Percentiles rank a stretch among this genome's conserved stretches.
Conservation (phyloP, 2,113 vertebrate species). For the Myotis lucifugus region DNA sequence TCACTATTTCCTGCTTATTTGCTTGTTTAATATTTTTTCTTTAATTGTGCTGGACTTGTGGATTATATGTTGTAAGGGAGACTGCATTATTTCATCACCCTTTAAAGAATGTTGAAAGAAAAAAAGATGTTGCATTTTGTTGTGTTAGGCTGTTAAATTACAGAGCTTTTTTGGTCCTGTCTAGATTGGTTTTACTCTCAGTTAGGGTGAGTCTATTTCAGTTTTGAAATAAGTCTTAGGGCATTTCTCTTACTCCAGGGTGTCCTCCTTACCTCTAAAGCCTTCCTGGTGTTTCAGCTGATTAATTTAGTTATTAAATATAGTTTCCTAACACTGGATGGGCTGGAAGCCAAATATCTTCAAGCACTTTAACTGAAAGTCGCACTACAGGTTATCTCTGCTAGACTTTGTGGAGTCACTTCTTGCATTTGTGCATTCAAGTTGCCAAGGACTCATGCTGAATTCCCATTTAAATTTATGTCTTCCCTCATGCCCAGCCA, state of each 20-base stretch:
- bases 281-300: not conserved
- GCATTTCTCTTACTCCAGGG: not conserved
- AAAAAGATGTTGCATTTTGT: not conserved
- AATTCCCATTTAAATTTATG: not conserved
- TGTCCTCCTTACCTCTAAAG: not conserved
- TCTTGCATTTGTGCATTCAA: not conserved
- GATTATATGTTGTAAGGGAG: not conserved
- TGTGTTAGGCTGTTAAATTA: not conserved
- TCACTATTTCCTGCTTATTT: not conserved
- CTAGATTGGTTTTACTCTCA: not conserved
- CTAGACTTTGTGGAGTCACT: not conserved
- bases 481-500: not conserved
- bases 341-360: not conserved
- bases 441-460: not conserved
- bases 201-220: not conserved
- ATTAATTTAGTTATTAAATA: not conserved
- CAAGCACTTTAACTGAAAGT: not conserved
- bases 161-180: not conserved
- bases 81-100: not conserved
- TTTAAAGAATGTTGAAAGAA: not conserved
- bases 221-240: not conserved
- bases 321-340: not conserved
- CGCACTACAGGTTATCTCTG: not conserved
- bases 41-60: not conserved
- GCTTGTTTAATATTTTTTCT: not conserved